Evolutionary conservation across 2,113 vertebrate species (phyloP).

Genomic region (Charadrius vociferus): DNA sequence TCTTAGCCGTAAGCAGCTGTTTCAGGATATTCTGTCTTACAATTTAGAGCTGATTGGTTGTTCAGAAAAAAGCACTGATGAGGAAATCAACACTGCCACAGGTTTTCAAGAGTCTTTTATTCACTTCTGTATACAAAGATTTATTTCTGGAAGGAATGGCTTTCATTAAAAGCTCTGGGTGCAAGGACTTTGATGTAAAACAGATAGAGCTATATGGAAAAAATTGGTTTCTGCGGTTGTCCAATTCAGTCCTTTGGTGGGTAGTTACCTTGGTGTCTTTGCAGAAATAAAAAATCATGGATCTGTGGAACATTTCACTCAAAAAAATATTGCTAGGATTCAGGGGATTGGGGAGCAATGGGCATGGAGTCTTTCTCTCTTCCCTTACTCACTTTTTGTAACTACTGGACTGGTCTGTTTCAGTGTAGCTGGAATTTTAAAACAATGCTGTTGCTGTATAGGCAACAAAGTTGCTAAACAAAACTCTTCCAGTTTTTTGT

Average conservation of each 20-base stretch:
- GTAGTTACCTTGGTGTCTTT: neutral
- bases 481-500: neutral
- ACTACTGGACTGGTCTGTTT: neutral
- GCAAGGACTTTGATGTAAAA: neutral
- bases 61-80: slow-evolving; percentile 82
- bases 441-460: neutral
- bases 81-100: slow-evolving; percentile 84
- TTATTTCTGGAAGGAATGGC: neutral
- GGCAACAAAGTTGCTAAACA: neutral
- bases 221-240: neutral
- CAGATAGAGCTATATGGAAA: neutral
- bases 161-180: neutral
- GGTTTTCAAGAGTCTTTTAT: slow-evolving; percentile 72
- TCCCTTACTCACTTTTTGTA: neutral
- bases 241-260: neutral
- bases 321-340: neutral
- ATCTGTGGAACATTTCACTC: neutral
- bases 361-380: neutral
- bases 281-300: neutral
- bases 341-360: neutral
- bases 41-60: slow-evolving; percentile 91
- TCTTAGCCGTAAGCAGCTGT: slow-evolving; percentile 87
- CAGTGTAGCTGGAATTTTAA: neutral
- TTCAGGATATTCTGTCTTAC: slow-evolving; percentile 95
- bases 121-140: neutral